Conservation (phyloP, 92 coral and sea anemone genomes). For the Porites cylindrica region DNA sequence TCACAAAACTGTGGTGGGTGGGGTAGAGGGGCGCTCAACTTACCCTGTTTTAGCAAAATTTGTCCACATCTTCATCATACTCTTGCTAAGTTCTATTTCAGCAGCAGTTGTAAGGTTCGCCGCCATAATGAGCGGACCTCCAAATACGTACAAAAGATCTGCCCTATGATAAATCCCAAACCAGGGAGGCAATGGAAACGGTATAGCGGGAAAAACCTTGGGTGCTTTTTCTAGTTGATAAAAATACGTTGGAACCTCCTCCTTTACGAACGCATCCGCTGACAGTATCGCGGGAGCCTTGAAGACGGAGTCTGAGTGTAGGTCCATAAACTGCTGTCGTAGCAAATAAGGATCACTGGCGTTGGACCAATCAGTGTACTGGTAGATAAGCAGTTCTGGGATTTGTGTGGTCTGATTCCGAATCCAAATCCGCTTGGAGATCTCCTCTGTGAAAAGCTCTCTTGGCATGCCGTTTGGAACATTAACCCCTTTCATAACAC, state of each 20-base stretch:
- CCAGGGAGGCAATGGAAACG: constrained; percentile 42
- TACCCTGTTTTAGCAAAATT: constrained; percentile 69
- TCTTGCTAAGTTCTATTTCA: constrained; percentile 42
- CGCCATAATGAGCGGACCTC: constrained; percentile 30
- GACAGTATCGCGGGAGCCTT: constrained; percentile 70
- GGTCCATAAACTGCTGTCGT: constrained; percentile 57
- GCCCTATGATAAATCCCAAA: constrained; percentile 56
- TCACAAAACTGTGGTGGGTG: too few species aligned
- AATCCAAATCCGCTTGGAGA: constrained; percentile 56
- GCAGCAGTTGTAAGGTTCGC: constrained; percentile 13
- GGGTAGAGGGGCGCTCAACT: background rate
- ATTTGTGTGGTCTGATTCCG: constrained; percentile 55
- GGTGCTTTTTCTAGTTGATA: constrained; percentile 59
- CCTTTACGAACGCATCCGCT: constrained; percentile 61
- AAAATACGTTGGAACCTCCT: constrained; percentile 57
- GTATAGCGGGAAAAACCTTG: constrained; percentile 1
- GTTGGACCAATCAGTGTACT: constrained; percentile 72
- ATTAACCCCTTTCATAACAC: constrained; percentile 38
- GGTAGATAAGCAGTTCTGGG: constrained; percentile 46
- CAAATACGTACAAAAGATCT: constrained; percentile 50
- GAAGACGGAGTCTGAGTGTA: constrained; percentile 69
- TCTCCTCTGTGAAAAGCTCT: constrained; percentile 26
- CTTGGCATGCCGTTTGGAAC: constrained; percentile 53
- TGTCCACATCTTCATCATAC: constrained; percentile 60
- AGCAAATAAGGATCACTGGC: constrained; percentile 54